Evolutionary conservation across 2,888 invertebrate genomes (phyloP).

Genomic region (Tiphia femorata): DNA sequence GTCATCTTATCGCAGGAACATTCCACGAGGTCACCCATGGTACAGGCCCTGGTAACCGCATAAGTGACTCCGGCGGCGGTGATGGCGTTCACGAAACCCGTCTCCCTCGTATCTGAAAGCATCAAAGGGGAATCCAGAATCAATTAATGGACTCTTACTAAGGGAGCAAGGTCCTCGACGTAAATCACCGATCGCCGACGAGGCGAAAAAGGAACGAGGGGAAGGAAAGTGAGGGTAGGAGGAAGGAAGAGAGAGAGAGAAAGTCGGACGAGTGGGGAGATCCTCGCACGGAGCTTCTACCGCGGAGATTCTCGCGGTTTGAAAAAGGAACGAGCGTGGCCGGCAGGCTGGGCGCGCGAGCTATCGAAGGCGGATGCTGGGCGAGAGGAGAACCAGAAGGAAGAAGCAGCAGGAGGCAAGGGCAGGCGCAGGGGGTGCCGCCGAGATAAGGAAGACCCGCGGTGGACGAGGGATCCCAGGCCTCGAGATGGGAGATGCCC

Average conservation of each 20-base stretch:
- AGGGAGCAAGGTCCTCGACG: conserved; percentile 16
- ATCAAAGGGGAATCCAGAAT: conserved; percentile 24
- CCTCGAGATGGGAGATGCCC: too few relatives aligned
- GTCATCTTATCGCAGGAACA: conserved; percentile 87
- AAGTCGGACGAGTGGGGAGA: too few relatives aligned
- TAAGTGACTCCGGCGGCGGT: conserved; percentile 92
- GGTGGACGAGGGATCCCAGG: too few relatives aligned
- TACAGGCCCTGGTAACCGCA: conserved; percentile 90
- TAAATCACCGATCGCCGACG: conserved; percentile 29
- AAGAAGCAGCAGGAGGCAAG: not conserved
- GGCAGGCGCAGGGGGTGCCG: not conserved
- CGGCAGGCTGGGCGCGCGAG: too few relatives aligned
- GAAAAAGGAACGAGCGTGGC: too few relatives aligned
- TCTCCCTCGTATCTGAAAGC: conserved; percentile 87
- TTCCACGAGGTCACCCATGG: conserved; percentile 86
- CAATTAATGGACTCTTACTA: conserved; percentile 27
- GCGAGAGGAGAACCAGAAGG: not conserved
- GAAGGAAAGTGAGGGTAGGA: too few relatives aligned
- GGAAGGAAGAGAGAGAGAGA: too few relatives aligned
- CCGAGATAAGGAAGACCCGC: too few relatives aligned
- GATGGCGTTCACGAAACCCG: conserved; percentile 92
- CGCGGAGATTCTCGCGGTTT: too few relatives aligned
- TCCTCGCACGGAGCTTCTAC: too few relatives aligned
- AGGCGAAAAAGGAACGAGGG: not conserved
- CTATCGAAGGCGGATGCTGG: not conserved